Evolutionary conservation across 2,888 invertebrate genomes (phyloP).

Genomic region (Melanargia galathea): DNA sequence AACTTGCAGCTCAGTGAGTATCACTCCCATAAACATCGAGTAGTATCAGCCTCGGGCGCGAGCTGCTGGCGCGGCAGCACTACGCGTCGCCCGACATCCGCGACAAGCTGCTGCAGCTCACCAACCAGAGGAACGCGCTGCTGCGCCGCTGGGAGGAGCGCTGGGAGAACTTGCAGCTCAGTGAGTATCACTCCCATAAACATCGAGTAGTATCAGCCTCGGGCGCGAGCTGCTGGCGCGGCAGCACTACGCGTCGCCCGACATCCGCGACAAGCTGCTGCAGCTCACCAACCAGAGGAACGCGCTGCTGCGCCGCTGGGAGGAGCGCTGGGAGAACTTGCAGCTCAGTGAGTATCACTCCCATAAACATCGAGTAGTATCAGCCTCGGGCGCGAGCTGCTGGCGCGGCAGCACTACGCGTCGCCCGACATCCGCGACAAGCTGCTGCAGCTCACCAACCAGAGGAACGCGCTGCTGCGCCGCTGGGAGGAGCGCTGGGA

Average conservation of each 20-base stretch:
- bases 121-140: slow-evolving; percentile 95
- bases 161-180: slow-evolving; percentile 99
- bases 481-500: slow-evolving; percentile 99
- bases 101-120: slow-evolving; percentile 95
- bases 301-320: slow-evolving; percentile 97
- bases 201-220: slow-evolving; percentile 96
- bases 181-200: too few relatives aligned
- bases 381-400: slow-evolving; percentile 95
- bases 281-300: slow-evolving; percentile 96
- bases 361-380: too few relatives aligned
- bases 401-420: slow-evolving; percentile 97
- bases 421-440: slow-evolving; percentile 97
- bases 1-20: slow-evolving; percentile 96
- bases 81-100: slow-evolving; percentile 97
- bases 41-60: slow-evolving; percentile 97
- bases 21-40: too few relatives aligned
- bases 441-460: slow-evolving; percentile 93
- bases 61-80: slow-evolving; percentile 95
- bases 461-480: slow-evolving; percentile 95
- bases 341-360: slow-evolving; percentile 94
- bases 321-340: slow-evolving; percentile 99
- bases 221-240: slow-evolving; percentile 96
- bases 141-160: slow-evolving; percentile 99
- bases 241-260: slow-evolving; percentile 96
- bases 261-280: slow-evolving; percentile 97